phyloP scores from a whole-genome alignment of 2,888 invertebrate species.

The Acholoe squamosa region DNA sequence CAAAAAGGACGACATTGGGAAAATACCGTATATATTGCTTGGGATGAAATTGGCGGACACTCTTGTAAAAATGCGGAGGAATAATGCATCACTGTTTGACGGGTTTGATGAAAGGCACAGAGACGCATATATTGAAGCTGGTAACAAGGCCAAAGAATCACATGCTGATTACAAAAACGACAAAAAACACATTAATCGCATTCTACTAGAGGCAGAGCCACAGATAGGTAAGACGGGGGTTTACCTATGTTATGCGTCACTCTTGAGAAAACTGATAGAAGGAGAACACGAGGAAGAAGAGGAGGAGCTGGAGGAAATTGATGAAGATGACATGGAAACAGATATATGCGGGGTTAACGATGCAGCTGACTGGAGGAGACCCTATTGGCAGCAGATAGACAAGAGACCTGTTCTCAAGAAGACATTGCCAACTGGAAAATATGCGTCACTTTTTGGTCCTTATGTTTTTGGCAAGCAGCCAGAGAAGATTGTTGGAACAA shows the following conservation, averaged over 20 bases:
- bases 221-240: conserved; percentile 67
- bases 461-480: neutral
- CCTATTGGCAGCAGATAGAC: conserved; percentile 63
- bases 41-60: neutral
- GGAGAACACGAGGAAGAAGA: neutral
- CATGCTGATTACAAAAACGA: conserved; percentile 51
- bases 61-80: neutral
- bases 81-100: neutral
- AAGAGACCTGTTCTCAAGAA: neutral
- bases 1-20: neutral
- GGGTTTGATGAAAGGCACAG: neutral
- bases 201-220: conserved; percentile 64
- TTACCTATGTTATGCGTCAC: conserved; percentile 56
- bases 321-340: neutral
- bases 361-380: conserved; percentile 18
- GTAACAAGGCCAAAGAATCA: neutral
- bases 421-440: neutral
- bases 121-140: neutral
- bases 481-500: neutral
- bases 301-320: neutral
- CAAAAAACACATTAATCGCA: conserved; percentile 48
- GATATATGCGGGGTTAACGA: too few relatives aligned
- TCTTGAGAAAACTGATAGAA: neutral
- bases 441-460: neutral
- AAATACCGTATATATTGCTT: neutral